Conservation (phyloP, 2,888 invertebrate species). For the Ceraclea dissimilis region DNA sequence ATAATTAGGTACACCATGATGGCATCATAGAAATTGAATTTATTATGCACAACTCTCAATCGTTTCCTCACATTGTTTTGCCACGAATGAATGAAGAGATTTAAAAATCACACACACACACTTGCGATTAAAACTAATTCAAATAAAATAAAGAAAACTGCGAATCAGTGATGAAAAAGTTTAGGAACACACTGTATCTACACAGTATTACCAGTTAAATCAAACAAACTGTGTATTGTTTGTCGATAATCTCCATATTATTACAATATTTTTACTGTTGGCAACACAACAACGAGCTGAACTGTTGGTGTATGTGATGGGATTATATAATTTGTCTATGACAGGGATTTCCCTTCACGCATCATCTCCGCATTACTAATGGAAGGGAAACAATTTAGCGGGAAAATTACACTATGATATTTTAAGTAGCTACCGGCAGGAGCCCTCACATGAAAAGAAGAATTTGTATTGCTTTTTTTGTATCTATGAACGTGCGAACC, state of each 20-base stretch:
- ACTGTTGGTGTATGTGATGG: conserved; percentile 6
- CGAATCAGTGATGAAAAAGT: neutral
- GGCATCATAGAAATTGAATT: too few species aligned
- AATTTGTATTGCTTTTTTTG: too few species aligned
- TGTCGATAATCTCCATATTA: conserved; percentile 8
- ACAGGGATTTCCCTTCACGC: conserved; percentile 7
- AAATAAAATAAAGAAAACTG: too few species aligned
- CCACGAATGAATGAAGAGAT: too few species aligned
- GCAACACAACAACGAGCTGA: conserved; percentile 7
- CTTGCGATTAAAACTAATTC: too few species aligned
- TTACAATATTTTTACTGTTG: conserved; percentile 11
- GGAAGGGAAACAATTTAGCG: neutral
- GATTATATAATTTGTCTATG: conserved; percentile 13
- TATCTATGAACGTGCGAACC: too few species aligned
- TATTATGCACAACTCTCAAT: too few species aligned
- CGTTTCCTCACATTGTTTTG: too few species aligned
- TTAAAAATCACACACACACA: too few species aligned
- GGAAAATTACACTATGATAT: neutral
- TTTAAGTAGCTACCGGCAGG: too few species aligned
- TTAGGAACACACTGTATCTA: neutral
- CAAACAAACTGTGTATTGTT: conserved; percentile 10
- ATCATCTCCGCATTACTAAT: neutral
- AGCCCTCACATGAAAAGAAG: too few species aligned
- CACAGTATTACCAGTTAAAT: conserved; percentile 7
- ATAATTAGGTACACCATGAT: too few species aligned